phyloP scores from a whole-genome alignment of 2,888 invertebrate genomes.

The Dynastes hyllus region DNA sequence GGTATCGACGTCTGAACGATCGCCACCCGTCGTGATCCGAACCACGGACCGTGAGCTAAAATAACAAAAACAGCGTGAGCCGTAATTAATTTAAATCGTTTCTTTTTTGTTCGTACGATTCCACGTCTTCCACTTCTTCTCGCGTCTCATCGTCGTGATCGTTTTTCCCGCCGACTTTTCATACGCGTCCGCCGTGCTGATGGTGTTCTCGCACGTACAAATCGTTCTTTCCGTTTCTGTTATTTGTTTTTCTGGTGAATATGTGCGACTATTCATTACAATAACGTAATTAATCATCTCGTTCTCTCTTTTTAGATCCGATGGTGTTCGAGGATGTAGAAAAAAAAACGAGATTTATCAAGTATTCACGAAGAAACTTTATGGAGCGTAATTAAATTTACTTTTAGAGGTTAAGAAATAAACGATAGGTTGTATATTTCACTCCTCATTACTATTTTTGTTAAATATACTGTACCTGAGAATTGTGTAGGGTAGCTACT shows the following conservation, averaged over 20 bases:
- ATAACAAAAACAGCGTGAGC: conserved; percentile 69
- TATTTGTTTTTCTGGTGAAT: conserved; percentile 20
- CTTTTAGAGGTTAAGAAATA: too few relatives aligned
- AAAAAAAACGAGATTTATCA: too few relatives aligned
- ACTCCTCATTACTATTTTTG: too few relatives aligned
- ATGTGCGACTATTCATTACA: conserved; percentile 3
- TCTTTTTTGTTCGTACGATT: conserved; percentile 56
- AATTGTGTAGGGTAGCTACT: too few relatives aligned
- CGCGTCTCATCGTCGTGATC: background rate
- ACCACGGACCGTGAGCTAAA: conserved; percentile 66
- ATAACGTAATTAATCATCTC: conserved; percentile 1
- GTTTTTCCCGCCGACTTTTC: conserved; percentile 22
- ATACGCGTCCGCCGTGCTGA: conserved; percentile 4
- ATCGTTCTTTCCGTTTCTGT: conserved; percentile 4
- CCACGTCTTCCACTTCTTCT: conserved; percentile 48
- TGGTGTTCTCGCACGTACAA: conserved; percentile 32
- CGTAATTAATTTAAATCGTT: conserved; percentile 68
- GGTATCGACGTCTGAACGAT: conserved; percentile 65
- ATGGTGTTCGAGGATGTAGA: background rate
- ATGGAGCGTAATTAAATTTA: too few relatives aligned
- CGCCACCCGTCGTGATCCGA: conserved; percentile 63
- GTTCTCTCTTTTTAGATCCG: background rate
- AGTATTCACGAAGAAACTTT: too few relatives aligned
- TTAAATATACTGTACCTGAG: too few relatives aligned
- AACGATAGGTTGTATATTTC: too few relatives aligned